A percentile compares a stretch with the other conserved stretches of the same genome.
phyloP scores from a whole-genome alignment of 2,888 invertebrate genomes.

The Parasteatoda lunata region DNA sequence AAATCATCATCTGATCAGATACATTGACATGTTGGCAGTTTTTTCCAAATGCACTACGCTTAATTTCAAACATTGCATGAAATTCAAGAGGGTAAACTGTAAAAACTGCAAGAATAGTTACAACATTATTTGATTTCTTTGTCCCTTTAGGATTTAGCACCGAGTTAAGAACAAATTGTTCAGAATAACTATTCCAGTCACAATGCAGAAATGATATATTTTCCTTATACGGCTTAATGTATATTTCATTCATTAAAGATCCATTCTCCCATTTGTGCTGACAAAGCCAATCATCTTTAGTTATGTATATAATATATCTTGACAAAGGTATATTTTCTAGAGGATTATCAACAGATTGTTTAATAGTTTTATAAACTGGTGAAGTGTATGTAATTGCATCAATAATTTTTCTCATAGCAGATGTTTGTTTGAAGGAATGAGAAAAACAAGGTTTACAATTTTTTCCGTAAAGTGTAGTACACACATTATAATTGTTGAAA shows the following conservation, averaged over 20 bases:
- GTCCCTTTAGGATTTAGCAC: neutral
- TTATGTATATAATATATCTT: slow-evolving; percentile 21
- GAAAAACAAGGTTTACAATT: neutral
- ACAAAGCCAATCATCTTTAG: slow-evolving; percentile 42
- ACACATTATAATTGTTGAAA: slow-evolving; percentile 20
- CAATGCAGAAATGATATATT: slow-evolving; percentile 27
- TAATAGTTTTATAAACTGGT: slow-evolving; percentile 7
- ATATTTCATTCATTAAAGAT: slow-evolving; percentile 6
- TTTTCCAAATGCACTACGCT: slow-evolving; percentile 33
- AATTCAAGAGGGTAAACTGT: slow-evolving; percentile 39
- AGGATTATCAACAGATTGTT: slow-evolving; percentile 7
- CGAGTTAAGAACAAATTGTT: slow-evolving; percentile 26
- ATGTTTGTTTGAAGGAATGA: slow-evolving; percentile 1
- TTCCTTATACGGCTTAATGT: neutral
- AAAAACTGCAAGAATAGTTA: slow-evolving; percentile 43
- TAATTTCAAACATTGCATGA: slow-evolving; percentile 29
- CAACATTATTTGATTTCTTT: slow-evolving; percentile 13
- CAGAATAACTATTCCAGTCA: slow-evolving; percentile 45
- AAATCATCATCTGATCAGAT: slow-evolving; percentile 24
- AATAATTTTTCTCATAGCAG: slow-evolving; percentile 15
- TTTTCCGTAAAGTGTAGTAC: slow-evolving; percentile 10
- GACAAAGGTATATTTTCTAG: slow-evolving; percentile 13
- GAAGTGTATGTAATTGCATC: slow-evolving; percentile 33
- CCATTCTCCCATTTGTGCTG: slow-evolving; percentile 16
- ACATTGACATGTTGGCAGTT: slow-evolving; percentile 35